phyloP scores from a whole-genome alignment of 2,113 vertebrate species.

The Hemiscyllium ocellatum region DNA sequence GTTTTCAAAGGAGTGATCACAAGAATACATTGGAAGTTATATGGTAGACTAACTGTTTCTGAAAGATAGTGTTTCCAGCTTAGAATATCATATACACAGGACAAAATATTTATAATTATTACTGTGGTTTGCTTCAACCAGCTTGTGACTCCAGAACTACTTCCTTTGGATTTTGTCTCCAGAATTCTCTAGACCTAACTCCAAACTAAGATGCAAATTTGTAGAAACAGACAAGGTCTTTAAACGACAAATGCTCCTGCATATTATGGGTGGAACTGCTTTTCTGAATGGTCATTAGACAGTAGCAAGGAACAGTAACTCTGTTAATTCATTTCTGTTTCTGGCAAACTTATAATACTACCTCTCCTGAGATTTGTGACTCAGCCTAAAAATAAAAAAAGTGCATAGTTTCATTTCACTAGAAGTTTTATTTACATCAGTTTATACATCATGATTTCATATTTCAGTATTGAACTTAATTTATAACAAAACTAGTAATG shows the following conservation, averaged over 20 bases:
- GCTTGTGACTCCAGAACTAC: background rate
- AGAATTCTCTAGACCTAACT: background rate
- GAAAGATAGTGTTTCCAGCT: background rate
- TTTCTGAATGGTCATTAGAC: background rate
- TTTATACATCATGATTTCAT: background rate
- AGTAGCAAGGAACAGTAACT: background rate
- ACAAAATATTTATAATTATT: background rate
- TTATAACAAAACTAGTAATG: background rate
- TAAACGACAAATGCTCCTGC: background rate
- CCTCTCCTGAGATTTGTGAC: background rate
- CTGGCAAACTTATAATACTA: background rate
- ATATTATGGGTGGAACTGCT: background rate
- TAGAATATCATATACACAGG: background rate
- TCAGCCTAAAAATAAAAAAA: background rate
- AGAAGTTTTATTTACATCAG: no score
- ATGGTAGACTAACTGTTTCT: background rate
- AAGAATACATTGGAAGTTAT: background rate
- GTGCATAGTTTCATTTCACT: background rate
- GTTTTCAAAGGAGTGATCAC: background rate
- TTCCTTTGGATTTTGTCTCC: background rate
- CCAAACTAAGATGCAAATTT: background rate
- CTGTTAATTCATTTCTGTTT: background rate
- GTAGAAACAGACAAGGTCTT: background rate
- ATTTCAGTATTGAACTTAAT: background rate
- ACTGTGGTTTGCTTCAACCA: background rate